Base-by-base conservation (phyloP, 1,140 invertebrate species). In the Idris sp. region DNA sequence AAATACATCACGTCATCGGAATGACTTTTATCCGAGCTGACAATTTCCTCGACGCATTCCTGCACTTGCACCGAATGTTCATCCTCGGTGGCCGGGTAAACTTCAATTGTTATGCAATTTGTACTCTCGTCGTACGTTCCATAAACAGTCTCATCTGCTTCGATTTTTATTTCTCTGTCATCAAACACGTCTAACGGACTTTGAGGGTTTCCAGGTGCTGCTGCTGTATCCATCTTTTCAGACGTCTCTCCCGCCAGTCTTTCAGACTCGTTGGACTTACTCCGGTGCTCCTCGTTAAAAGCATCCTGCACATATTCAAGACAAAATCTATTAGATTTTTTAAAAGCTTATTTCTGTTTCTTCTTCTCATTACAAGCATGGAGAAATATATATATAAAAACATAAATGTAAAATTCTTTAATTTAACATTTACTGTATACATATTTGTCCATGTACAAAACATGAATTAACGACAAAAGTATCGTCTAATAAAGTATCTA, bases 191-290 rank as follows among this genome's bases (percentile, higher is more conserved):
- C 13, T 56, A 61, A 53, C n/a, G 76, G 18, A 25, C 67, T 54
- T 43, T 68, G 58, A 49, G 2, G 2, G 18, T 18, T 10, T 7
- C 8, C 7, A 33, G 19, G 5, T 33, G 25, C 77, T 92, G 90
- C 65, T 93, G 86, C 64, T 93, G 93, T 81, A 94, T 94, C 93
- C 93, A 95, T 78, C 86, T 91, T 85, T 91, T 93, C 85, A 94
- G 93, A 80, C 93, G 92, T 40, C 90, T 90, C 15, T 93, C 92
- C 93, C 93, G 94, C 93, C 93, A 94, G 72, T 92, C 79, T 74
- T 78, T 84, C 28, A 79, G 78, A 38, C 81, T 80, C 31, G 54
- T 84, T 46, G 84, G 68, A 41, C 82, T 84, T 48, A 54, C 81
- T 67, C 76, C 22, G 0, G 71, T 68, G 30, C 59, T 81, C 74